Evolutionary conservation across 2,888 invertebrate species (phyloP).

Genomic region (Hypena proboscidalis): DNA sequence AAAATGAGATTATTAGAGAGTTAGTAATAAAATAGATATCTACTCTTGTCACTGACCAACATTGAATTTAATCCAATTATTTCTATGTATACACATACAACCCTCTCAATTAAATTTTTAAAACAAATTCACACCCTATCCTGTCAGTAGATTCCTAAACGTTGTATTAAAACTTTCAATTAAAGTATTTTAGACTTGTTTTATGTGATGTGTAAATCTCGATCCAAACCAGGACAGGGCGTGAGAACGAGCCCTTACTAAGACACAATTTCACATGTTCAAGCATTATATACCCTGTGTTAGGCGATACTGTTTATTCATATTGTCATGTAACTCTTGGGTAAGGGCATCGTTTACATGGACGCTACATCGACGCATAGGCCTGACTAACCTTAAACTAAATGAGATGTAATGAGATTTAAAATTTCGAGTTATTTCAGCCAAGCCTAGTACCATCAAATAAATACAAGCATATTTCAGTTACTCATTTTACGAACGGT

Average conservation of each 20-base stretch:
- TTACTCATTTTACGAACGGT: slow-evolving; percentile 13
- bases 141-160: slow-evolving; percentile 7
- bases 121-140: slow-evolving; percentile 19
- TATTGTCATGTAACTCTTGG: slow-evolving; percentile 56
- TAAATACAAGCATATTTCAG: slow-evolving; percentile 21
- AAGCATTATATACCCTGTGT: slow-evolving; percentile 58
- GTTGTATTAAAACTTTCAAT: background rate
- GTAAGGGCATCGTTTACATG: slow-evolving; percentile 47
- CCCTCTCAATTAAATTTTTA: slow-evolving; percentile 21
- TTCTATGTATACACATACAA: slow-evolving; percentile 42
- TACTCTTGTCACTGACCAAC: slow-evolving; percentile 17
- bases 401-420: slow-evolving; percentile 49
- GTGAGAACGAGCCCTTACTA: slow-evolving; percentile 45
- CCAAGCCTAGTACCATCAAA: slow-evolving; percentile 10
- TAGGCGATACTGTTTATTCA: slow-evolving; percentile 52
- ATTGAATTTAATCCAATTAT: slow-evolving; percentile 34
- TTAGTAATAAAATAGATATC: slow-evolving; percentile 2
- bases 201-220: background rate
- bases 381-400: slow-evolving; percentile 55
- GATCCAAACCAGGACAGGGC: slow-evolving; percentile 3
- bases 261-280: slow-evolving; percentile 41
- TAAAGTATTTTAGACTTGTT: too few species aligned
- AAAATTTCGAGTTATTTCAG: slow-evolving; percentile 33
- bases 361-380: slow-evolving; percentile 54
- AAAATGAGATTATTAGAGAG: too few species aligned